Percentiles rank a stretch among this genome's conserved stretches.
Conservation (phyloP, 2,888 invertebrate genomes). For the Eristalinus sepulchralis region DNA sequence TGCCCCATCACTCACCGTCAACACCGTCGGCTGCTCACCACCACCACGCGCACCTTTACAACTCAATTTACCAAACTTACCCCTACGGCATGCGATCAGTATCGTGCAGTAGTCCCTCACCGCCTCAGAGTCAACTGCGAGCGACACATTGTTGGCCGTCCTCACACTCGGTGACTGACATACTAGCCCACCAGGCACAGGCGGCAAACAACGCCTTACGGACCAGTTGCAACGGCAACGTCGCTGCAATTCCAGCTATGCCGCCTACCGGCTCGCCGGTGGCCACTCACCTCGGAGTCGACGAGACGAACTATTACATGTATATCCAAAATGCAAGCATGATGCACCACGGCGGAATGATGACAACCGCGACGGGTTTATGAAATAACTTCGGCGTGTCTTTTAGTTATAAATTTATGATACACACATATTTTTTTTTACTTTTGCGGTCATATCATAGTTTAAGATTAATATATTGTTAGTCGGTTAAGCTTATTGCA, state of each 20-base stretch:
- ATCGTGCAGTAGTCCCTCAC: slow-evolving; percentile 79
- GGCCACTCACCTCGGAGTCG: slow-evolving; percentile 74
- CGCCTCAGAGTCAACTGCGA: slow-evolving; percentile 79
- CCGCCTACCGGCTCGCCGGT: slow-evolving; percentile 76
- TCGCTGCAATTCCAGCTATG: slow-evolving; percentile 72
- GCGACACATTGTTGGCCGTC: slow-evolving; percentile 81
- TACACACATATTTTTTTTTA: slow-evolving; percentile 27
- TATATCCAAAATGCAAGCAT: slow-evolving; percentile 81
- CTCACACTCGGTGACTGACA: slow-evolving; percentile 83
- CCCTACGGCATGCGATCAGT: slow-evolving; percentile 81
- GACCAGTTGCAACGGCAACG: slow-evolving; percentile 79
- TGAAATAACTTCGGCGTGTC: slow-evolving; percentile 68
- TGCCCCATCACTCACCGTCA: slow-evolving; percentile 76
- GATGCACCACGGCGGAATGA: slow-evolving; percentile 79
- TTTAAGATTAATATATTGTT: slow-evolving; percentile 46
- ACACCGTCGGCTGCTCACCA: slow-evolving; percentile 71
- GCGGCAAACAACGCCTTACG: slow-evolving; percentile 78
- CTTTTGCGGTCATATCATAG: slow-evolving; percentile 35
- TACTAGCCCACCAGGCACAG: slow-evolving; percentile 81
- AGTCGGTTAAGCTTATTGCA: slow-evolving; percentile 29
- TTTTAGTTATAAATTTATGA: slow-evolving; percentile 30
- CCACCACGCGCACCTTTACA: slow-evolving; percentile 82
- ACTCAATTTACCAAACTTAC: slow-evolving; percentile 83
- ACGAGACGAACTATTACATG: slow-evolving; percentile 80
- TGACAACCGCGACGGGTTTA: slow-evolving; percentile 81